Conservation (phyloP, 1,140 invertebrate species). For the Gonatopus flavifemur region DNA sequence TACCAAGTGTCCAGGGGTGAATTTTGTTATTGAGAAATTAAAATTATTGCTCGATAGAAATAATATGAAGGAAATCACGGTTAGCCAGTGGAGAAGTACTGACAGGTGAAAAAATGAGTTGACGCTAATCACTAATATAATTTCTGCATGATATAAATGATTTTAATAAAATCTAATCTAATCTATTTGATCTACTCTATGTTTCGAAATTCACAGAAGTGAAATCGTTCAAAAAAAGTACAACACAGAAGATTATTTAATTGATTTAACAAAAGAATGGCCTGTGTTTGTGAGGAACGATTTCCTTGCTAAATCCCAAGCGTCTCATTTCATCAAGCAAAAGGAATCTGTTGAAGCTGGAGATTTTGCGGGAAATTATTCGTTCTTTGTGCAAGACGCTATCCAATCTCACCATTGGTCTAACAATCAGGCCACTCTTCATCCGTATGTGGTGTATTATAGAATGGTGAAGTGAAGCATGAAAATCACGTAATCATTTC, state of each 20-base stretch:
- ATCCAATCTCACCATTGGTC: too few relatives aligned
- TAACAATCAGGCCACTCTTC: background rate
- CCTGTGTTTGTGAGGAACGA: background rate
- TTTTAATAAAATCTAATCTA: too few relatives aligned
- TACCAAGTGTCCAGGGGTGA: constrained; percentile 10
- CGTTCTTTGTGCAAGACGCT: background rate
- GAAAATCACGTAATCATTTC: background rate
- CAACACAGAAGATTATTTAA: background rate
- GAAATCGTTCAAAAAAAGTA: background rate
- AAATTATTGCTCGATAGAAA: background rate
- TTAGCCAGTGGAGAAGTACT: background rate
- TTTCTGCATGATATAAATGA: too few relatives aligned
- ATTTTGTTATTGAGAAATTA: constrained; percentile 7
- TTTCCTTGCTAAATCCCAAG: background rate
- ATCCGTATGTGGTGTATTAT: background rate
- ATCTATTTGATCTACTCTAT: too few relatives aligned
- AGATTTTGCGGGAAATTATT: background rate
- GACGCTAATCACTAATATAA: too few relatives aligned
- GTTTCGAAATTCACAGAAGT: too few relatives aligned
- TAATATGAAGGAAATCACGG: background rate
- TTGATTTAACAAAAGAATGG: background rate
- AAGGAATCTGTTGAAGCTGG: background rate
- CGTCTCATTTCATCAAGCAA: background rate
- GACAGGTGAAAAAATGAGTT: too few relatives aligned
- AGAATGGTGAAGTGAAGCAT: background rate